A percentile compares a stretch with the other conserved stretches of the same genome.
Evolutionary conservation across 2,113 vertebrate genomes (phyloP).

Genomic region (Indicator maculatus): DNA sequence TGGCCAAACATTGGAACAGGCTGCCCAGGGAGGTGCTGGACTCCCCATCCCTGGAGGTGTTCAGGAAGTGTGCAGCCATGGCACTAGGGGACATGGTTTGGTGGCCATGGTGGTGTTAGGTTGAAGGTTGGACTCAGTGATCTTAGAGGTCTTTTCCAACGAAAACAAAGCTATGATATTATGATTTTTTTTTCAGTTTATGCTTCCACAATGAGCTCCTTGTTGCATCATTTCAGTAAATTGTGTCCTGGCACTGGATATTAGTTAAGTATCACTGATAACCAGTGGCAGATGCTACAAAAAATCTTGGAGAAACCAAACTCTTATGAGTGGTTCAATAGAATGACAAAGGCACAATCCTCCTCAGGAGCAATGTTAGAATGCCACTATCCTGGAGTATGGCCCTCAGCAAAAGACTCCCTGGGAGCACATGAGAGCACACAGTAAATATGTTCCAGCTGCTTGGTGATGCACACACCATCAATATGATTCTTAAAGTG

Average conservation of each 20-base stretch:
- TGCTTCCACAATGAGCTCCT: neutral
- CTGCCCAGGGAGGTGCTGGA: no score
- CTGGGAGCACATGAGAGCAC: neutral
- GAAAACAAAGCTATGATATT: no score
- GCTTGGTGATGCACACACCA: neutral
- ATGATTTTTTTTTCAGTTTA: neutral
- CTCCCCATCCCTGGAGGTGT: no score
- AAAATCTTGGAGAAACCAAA: neutral
- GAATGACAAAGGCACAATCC: neutral
- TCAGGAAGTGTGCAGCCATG: no score
- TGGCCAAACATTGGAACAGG: no score
- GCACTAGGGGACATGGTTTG: no score
- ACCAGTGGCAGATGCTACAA: neutral
- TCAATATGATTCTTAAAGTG: neutral
- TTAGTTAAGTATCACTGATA: neutral
- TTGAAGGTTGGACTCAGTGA: no score
- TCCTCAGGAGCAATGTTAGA: neutral
- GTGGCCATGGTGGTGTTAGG: no score
- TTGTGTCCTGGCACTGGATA: neutral
- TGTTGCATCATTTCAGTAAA: neutral
- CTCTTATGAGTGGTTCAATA: neutral
- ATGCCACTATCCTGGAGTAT: neutral
- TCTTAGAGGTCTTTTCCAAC: no score
- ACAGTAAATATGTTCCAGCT: neutral
- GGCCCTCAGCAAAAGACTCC: neutral